phyloP scores from a whole-genome alignment of 2,888 invertebrate species.

The Campaea margaritaria region DNA sequence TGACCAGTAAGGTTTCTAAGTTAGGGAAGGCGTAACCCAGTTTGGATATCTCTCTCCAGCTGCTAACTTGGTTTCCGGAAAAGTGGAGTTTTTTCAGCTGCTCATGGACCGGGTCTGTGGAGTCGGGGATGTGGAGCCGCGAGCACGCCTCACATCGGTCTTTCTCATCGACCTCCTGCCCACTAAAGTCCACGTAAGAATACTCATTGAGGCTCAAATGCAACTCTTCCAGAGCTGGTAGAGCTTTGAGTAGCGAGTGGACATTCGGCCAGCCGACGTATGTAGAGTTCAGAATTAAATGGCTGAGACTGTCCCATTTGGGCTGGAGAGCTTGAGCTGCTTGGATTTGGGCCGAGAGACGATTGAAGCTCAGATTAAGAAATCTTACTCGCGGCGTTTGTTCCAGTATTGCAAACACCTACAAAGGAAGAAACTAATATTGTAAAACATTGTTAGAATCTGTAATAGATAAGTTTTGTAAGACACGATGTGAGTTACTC shows the following conservation, averaged over 20 bases:
- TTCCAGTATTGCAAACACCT: conserved; percentile 94
- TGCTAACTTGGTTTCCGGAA: conserved; percentile 93
- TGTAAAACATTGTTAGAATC: neutral
- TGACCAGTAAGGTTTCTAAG: conserved; percentile 93
- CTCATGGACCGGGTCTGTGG: conserved; percentile 83
- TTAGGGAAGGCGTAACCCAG: conserved; percentile 94
- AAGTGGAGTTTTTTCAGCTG: conserved; percentile 93
- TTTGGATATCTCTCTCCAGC: conserved; percentile 93
- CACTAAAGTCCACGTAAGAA: conserved; percentile 89
- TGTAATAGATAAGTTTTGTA: conserved; percentile 1
- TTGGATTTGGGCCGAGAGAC: conserved; percentile 89
- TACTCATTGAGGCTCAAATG: conserved; percentile 97
- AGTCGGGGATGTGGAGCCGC: conserved; percentile 66
- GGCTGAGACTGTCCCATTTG: conserved; percentile 87
- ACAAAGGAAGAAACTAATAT: conserved; percentile 37
- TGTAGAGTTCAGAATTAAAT: conserved; percentile 95
- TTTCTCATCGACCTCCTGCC: conserved; percentile 67
- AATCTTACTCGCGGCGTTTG: conserved; percentile 96
- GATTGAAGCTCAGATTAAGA: conserved; percentile 96
- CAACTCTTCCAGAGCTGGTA: conserved; percentile 94
- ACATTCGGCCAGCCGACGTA: conserved; percentile 94
- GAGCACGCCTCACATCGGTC: conserved; percentile 75
- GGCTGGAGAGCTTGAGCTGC: conserved; percentile 79
- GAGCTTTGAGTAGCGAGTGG: conserved; percentile 89
- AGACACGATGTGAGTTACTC: too few species aligned